Percentiles rank a stretch among this genome's conserved stretches.
These are phyloP conservation scores for Halcyon malimbica DNA, from an alignment of 2,113 vertebrate genomes.

Conservation along the genomic window DNA sequence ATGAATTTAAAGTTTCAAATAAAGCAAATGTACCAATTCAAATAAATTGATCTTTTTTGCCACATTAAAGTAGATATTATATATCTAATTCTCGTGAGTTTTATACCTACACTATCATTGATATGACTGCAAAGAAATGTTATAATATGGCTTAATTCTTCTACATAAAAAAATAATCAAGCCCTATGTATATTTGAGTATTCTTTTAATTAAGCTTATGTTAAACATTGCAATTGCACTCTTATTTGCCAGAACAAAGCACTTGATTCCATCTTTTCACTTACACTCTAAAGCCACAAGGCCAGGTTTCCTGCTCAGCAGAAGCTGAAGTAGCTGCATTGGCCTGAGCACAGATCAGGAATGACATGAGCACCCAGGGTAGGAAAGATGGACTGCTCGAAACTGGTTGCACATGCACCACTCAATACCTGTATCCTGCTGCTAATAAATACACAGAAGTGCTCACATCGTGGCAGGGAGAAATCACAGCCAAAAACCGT, in stretches of 20 bases:
- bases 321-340: not conserved
- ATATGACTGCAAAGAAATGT: not conserved
- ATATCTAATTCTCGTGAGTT: conserved; percentile 18
- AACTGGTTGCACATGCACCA: not conserved
- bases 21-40: conserved; percentile 26
- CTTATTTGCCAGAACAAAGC: not conserved
- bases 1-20: conserved; percentile 41
- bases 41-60: conserved; percentile 26
- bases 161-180: not conserved
- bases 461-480: not conserved
- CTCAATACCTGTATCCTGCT: not conserved
- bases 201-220: not conserved
- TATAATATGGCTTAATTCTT: not conserved
- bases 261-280: not conserved
- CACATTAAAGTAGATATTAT: not conserved
- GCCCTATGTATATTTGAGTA: not conserved
- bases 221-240: not conserved
- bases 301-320: not conserved
- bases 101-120: not conserved
- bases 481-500: not conserved
- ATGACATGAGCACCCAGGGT: not conserved
- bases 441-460: not conserved
- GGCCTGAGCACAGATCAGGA: not conserved
- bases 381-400: not conserved
- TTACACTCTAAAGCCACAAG: not conserved